Evolutionary conservation across 2,797 vertebrate genomes (phyloP).

Genomic region (Ctenochaetus hawaiiensis): DNA sequence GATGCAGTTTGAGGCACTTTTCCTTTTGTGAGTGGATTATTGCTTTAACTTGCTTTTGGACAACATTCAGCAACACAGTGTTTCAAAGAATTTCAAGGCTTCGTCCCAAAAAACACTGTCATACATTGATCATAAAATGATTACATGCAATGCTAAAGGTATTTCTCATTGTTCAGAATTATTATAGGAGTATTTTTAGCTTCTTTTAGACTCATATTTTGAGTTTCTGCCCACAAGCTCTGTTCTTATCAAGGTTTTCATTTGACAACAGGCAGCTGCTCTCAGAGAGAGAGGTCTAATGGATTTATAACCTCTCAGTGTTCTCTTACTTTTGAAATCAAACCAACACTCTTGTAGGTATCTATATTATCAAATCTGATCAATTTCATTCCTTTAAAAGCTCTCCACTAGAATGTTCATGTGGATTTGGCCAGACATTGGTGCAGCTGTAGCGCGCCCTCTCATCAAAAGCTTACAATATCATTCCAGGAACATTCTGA

Average conservation of each 20-base stretch:
- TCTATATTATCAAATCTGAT: constrained; percentile 3
- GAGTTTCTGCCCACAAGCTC: not conserved
- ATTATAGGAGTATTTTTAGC: not conserved
- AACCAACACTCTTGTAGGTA: not conserved
- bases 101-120: not conserved
- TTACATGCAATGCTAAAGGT: not conserved
- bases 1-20: constrained; percentile 47
- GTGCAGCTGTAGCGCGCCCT: constrained; percentile 27
- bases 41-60: constrained; percentile 32
- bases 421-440: constrained; percentile 5
- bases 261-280: not conserved
- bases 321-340: not conserved
- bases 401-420: constrained; percentile 13
- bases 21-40: constrained; percentile 42
- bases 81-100: constrained; percentile 24
- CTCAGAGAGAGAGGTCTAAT: not conserved
- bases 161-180: not conserved
- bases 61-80: constrained; percentile 20
- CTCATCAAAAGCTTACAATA: constrained; percentile 19
- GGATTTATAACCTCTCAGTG: not conserved
- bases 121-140: not conserved
- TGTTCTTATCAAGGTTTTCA: not conserved
- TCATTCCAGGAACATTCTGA: constrained; percentile 47
- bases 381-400: constrained; percentile 13
- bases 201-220: not conserved